phyloP scores from a whole-genome alignment of 2,113 vertebrate species.

The Theristicus caerulescens region DNA sequence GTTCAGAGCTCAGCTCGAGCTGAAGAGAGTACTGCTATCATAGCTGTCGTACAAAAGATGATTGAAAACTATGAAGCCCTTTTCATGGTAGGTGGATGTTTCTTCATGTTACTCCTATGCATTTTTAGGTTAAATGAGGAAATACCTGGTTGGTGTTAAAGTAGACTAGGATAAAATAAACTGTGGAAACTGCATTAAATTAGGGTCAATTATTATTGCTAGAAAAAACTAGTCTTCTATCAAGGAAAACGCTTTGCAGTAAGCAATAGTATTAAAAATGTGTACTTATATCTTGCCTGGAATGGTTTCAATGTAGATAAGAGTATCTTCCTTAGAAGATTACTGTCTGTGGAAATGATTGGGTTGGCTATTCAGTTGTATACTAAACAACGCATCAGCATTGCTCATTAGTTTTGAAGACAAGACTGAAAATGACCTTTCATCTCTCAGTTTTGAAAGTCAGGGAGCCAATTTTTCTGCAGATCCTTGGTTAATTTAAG shows the following conservation, averaged over 20 bases:
- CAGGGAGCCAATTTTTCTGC: neutral
- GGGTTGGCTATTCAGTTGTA: neutral
- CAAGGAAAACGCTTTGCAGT: neutral
- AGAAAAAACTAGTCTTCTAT: neutral
- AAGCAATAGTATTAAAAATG: neutral
- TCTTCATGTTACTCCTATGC: neutral
- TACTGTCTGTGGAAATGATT: neutral
- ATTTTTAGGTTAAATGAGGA: neutral
- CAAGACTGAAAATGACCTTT: neutral
- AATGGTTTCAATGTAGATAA: neutral
- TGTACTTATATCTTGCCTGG: neutral
- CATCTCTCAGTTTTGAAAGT: neutral
- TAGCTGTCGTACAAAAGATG: conserved; percentile 91
- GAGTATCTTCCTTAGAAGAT: neutral
- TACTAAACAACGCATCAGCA: neutral
- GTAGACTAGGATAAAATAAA: neutral
- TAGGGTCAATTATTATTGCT: neutral
- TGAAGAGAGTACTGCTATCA: conserved; percentile 92
- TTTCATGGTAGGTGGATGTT: conserved; percentile 85
- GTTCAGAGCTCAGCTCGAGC: conserved; percentile 93
- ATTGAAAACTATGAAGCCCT: conserved; percentile 86
- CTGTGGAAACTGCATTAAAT: neutral
- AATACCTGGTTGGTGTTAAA: neutral
- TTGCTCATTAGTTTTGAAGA: neutral
- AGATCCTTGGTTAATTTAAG: neutral